Evolutionary conservation across 2,113 vertebrate species (phyloP).

Genomic region (Alethe castanea): DNA sequence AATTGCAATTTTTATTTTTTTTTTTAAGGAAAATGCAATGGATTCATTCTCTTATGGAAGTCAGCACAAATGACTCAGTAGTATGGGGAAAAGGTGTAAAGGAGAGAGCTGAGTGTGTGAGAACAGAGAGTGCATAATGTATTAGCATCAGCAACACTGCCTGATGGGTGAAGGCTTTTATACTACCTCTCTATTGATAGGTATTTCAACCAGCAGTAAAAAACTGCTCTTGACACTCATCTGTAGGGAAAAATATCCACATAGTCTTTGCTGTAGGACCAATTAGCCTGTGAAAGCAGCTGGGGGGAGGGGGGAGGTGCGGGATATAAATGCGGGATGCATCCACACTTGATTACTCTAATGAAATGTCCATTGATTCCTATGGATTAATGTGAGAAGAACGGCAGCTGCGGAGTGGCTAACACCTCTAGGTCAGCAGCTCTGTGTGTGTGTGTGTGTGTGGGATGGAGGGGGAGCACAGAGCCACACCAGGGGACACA

Average conservation of each 20-base stretch:
- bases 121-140: conserved; percentile 31
- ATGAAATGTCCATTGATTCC: conserved; percentile 87
- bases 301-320: conserved; percentile 45
- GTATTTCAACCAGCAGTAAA: conserved; percentile 74
- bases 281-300: conserved; percentile 76
- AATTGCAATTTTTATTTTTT: background rate
- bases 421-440: conserved; percentile 77
- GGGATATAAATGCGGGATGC: conserved; percentile 77
- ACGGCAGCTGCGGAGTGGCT: conserved; percentile 78
- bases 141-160: conserved; percentile 48
- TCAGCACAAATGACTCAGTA: background rate
- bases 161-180: conserved; percentile 69
- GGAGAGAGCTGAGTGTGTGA: conserved; percentile 25
- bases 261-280: conserved; percentile 73
- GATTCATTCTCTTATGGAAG: background rate
- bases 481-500: background rate
- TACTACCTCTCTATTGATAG: conserved; percentile 66
- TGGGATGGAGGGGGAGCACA: background rate
- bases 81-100: conserved; percentile 23
- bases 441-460: background rate
- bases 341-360: conserved; percentile 85
- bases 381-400: conserved; percentile 85
- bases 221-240: conserved; percentile 76
- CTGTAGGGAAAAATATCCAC: conserved; percentile 75
- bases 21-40: background rate